Conservation (phyloP, 2,888 invertebrate genomes). For the Atherix ibis region DNA sequence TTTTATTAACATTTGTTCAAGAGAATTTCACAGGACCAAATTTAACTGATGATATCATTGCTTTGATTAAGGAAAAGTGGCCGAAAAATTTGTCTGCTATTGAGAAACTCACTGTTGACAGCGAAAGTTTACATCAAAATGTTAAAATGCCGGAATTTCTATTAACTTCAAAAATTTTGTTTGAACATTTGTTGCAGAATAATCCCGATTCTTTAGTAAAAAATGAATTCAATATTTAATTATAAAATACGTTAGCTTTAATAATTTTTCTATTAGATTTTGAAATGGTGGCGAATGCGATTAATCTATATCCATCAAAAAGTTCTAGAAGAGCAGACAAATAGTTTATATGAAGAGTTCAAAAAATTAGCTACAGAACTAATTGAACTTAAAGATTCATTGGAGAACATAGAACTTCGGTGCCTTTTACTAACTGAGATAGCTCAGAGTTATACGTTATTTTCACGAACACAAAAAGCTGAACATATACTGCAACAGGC, state of each 20-base stretch:
- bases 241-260: not conserved
- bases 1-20: constrained; percentile 58
- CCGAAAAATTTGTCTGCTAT: constrained; percentile 32
- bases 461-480: constrained; percentile 54
- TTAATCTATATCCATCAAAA: constrained; percentile 58
- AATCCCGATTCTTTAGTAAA: constrained; percentile 22
- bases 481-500: constrained; percentile 51
- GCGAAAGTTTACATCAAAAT: constrained; percentile 51
- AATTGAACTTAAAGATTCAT: constrained; percentile 18
- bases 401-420: constrained; percentile 27
- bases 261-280: constrained; percentile 14
- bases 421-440: constrained; percentile 36
- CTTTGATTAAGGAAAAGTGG: constrained; percentile 33
- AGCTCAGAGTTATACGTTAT: constrained; percentile 54
- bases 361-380: constrained; percentile 16
- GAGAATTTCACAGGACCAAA: constrained; percentile 68
- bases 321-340: constrained; percentile 58
- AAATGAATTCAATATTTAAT: not conserved
- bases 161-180: constrained; percentile 29
- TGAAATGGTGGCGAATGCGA: constrained; percentile 54
- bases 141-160: constrained; percentile 38
- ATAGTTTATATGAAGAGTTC: constrained; percentile 39
- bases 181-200: constrained; percentile 23
- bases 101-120: constrained; percentile 37
- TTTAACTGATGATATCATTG: constrained; percentile 29